Evolutionary conservation across 2,797 vertebrate species (phyloP).

Genomic region (Scleropages formosus): DNA sequence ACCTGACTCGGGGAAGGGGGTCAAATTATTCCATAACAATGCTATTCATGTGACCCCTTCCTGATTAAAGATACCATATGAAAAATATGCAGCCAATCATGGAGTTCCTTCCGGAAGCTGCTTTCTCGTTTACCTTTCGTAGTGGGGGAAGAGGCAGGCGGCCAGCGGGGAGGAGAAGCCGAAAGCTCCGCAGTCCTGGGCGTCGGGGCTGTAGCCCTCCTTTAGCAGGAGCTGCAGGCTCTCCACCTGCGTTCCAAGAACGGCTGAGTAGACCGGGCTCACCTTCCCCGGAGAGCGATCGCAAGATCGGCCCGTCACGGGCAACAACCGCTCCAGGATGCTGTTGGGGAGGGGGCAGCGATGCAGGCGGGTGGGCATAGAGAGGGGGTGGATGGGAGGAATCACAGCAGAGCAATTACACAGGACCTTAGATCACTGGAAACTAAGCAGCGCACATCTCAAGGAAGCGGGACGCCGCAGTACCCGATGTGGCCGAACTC

Average conservation of each 20-base stretch:
- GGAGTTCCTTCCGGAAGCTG: background rate
- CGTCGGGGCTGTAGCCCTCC: conserved; percentile 81
- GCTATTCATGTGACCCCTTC: background rate
- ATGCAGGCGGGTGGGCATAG: background rate
- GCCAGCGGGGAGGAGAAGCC: conserved; percentile 69
- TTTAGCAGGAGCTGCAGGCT: conserved; percentile 72
- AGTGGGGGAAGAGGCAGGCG: conserved; percentile 37
- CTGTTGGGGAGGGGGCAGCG: conserved; percentile 53
- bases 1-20: no score
- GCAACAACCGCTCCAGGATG: conserved; percentile 74
- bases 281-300: conserved; percentile 71
- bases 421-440: background rate
- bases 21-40: no score
- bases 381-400: background rate
- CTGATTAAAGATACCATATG: background rate
- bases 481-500: conserved; percentile 83
- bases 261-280: conserved; percentile 84
- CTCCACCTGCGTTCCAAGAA: conserved; percentile 62
- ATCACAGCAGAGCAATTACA: background rate
- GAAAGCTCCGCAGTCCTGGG: conserved; percentile 73
- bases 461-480: conserved; percentile 17
- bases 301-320: conserved; percentile 73
- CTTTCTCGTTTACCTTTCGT: background rate
- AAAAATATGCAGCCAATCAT: background rate
- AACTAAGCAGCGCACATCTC: background rate